Evolutionary conservation across 2,888 invertebrate genomes (phyloP).

Genomic region (Melipona bicolor): DNA sequence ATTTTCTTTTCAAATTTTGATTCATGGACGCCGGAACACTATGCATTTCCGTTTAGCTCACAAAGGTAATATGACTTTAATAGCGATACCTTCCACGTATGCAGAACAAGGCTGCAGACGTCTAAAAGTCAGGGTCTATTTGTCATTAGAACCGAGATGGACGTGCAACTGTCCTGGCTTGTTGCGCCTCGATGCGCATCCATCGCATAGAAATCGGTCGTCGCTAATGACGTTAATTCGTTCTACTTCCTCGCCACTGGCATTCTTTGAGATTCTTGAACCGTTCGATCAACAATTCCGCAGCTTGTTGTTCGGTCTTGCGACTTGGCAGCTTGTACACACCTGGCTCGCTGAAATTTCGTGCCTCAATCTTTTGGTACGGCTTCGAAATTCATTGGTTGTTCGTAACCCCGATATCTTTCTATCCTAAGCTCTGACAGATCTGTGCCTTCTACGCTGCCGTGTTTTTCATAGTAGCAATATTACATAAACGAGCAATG

Average conservation of each 20-base stretch:
- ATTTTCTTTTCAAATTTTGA: neutral
- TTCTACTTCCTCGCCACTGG: slow-evolving; percentile 70
- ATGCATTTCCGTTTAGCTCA: slow-evolving; percentile 18
- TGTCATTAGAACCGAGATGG: slow-evolving; percentile 65
- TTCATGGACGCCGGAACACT: neutral
- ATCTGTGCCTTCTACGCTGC: neutral
- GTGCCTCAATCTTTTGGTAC: neutral
- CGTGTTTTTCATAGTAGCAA: no score
- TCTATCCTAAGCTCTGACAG: neutral
- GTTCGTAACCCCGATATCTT: no score
- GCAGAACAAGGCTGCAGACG: slow-evolving; percentile 49
- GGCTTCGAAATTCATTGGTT: slow-evolving; percentile 3
- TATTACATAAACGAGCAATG: no score
- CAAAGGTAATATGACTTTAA: slow-evolving; percentile 61
- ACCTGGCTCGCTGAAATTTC: slow-evolving; percentile 60
- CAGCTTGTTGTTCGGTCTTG: neutral
- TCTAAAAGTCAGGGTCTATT: slow-evolving; percentile 65
- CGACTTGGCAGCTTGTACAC: slow-evolving; percentile 43
- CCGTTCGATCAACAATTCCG: slow-evolving; percentile 53
- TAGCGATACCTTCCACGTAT: slow-evolving; percentile 41
- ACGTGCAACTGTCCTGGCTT: slow-evolving; percentile 54
- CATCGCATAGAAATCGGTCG: slow-evolving; percentile 58
- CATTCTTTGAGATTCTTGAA: slow-evolving; percentile 57
- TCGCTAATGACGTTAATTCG: slow-evolving; percentile 77
- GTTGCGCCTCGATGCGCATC: slow-evolving; percentile 60